Conservation (phyloP, 2,797 vertebrate genomes). For the Helarctos malayanus region DNA sequence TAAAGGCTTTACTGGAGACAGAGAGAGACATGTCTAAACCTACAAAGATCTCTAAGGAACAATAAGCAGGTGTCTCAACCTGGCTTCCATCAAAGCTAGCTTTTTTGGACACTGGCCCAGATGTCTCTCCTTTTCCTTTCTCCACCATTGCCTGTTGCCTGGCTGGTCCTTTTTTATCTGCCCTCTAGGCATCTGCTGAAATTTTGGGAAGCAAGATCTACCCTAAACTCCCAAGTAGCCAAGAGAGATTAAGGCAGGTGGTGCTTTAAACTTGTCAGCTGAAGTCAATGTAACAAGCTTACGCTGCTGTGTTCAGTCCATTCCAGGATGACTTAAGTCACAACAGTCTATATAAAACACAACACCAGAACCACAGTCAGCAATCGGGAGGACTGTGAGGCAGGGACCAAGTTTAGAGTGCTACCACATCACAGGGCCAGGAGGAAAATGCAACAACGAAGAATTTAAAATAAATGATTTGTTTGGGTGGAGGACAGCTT, state of each 20-base stretch:
- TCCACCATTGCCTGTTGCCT: not conserved
- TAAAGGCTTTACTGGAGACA: not conserved
- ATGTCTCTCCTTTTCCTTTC: not conserved
- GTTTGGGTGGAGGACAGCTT: not conserved
- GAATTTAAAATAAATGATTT: slow-evolving; percentile 1
- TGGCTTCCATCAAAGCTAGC: not conserved
- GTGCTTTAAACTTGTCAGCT: not conserved
- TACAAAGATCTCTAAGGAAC: not conserved
- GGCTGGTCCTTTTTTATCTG: not conserved
- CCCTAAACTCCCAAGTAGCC: not conserved
- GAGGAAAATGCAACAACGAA: not conserved
- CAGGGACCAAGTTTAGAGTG: not conserved
- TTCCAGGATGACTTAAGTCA: not conserved
- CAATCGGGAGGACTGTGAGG: not conserved
- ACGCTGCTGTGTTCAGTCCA: not conserved
- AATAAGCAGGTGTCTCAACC: not conserved
- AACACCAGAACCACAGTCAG: not conserved
- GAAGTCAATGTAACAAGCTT: not conserved
- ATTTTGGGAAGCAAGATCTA: not conserved
- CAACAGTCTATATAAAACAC: not conserved
- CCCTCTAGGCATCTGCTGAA: slow-evolving; percentile 9
- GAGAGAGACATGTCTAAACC: not conserved
- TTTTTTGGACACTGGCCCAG: not conserved
- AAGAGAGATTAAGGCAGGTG: slow-evolving; percentile 9
- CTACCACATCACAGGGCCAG: not conserved